Conservation (phyloP, 2,113 vertebrate genomes). For the Panurus biarmicus region DNA sequence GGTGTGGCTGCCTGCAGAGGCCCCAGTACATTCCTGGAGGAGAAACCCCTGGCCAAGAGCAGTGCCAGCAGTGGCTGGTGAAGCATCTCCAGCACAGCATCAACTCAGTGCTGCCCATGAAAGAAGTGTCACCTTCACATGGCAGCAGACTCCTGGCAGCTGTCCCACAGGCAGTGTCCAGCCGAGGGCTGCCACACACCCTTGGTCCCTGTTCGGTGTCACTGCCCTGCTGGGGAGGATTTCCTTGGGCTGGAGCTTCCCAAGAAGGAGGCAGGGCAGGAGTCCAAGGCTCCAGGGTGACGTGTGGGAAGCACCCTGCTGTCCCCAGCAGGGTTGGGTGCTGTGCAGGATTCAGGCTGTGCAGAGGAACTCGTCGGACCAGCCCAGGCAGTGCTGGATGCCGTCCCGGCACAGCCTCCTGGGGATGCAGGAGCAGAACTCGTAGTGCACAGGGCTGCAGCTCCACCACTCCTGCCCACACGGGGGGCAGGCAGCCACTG, state of each 20-base stretch:
- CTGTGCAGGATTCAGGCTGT: background rate
- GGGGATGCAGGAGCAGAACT: constrained; percentile 74
- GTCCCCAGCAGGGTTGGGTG: background rate
- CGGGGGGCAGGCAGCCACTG: constrained; percentile 59
- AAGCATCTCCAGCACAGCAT: background rate
- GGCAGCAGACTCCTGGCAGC: background rate
- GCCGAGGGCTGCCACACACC: accelerated
- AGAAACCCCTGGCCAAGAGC: background rate
- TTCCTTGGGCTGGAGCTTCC: background rate
- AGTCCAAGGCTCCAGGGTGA: background rate
- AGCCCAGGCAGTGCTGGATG: constrained; percentile 69
- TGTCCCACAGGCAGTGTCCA: background rate
- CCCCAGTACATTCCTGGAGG: accelerated
- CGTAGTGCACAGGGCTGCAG: constrained; percentile 60
- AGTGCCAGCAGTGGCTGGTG: background rate
- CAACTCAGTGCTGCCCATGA: accelerated
- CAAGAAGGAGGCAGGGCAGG: background rate
- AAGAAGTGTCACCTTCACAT: background rate
- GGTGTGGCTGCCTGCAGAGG: background rate
- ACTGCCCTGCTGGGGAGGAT: background rate
- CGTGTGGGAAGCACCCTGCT: background rate
- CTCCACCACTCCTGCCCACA: constrained; percentile 70
- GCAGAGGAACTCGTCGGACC: constrained; percentile 75
- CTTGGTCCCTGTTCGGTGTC: background rate
- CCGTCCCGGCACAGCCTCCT: constrained; percentile 63